Base-by-base conservation (phyloP, 2,888 invertebrate species). In the Drosophila phalerata region DNA sequence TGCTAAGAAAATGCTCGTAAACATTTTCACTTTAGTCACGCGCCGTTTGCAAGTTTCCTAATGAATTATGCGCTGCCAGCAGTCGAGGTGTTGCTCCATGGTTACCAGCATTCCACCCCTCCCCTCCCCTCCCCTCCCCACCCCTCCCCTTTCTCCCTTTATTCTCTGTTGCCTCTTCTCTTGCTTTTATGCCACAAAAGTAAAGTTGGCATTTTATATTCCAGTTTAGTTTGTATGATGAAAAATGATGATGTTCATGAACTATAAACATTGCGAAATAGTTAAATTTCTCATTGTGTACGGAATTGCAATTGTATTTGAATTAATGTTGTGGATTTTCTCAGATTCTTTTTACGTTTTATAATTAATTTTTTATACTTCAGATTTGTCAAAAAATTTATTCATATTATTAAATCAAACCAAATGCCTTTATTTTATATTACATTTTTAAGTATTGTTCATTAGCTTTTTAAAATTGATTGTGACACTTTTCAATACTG, bases 11-110 rank as follows among this genome's bases (percentile, higher is more conserved):
- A 69, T 73, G 78, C 70, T 81, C 75, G 81, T 79, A 79, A 79
- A 79, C 86, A 84, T 83, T 84, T 75, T 80, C 81, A 81, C 84
- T 77, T 84, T 84, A 84, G 84, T 88, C 84, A 84, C 84, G 88
- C 88, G 86, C 88, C 86, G 83, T 71, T 77, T 73, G 65, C 69
- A 76, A 73, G 61, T 86, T 86, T 78, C 78, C 81, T 85, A 69
- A 73, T 85, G 84, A 88, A 83, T 84, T 88, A 85, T 84, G 86
- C 81, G 69, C 71, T 62, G 60, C 15, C 28, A 47, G 62, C 67
- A 53, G 38, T 28, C 55, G 63, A 80, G 79, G 74, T 81, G 81
- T 77, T 77, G 81, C 73, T 77, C 57, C 73, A 52, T 57, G 65
- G 56, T 30, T 53, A 34, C 28, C 43, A 25, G 9, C 32, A 45